Base-by-base conservation (phyloP, 2,888 invertebrate genomes). In the Calameuta idolon region DNA sequence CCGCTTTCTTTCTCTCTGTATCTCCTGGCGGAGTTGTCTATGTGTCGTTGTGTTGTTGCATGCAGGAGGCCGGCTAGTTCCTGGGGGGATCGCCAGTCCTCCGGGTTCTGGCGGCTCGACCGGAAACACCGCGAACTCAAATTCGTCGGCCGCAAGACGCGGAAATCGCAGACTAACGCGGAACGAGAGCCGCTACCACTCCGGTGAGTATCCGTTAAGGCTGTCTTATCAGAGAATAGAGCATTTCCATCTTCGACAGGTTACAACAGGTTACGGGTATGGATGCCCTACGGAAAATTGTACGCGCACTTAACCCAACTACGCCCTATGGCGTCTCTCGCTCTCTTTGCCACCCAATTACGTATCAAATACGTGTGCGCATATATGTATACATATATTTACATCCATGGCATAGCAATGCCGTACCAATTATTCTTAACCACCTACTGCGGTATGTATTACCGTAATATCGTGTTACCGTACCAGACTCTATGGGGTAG, bases 121-220 rank as follows among this genome's bases (percentile, higher is more conserved):
- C 85, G 90, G 89, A 85, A 90, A 85, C 82, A 83, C 85, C 81
- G 83, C 83, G 76, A 87, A 89, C 85, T 87, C 89, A 80, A 89
- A 89, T 79, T 90, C 90, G 92, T 93, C 89, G 91, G 94, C 92
- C 91, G 94, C 94, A 92, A 95, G 96, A 88, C 93, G 97, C 91
- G 97, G 96, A 91, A 97, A 98, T 93, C 94, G 98, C 83, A 94
- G 98, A 87, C 95, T 98, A 88, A 98, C 98, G 85, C 94, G 98
- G 90, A 98, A 98, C 93, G 98, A 98, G 93, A 97, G 97, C 93
- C 95, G 98, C 90, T 98, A 98, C 93, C 98, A 98, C 93, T 98
- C 98, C 92, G 98, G 98, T 98, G 94, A 94, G 95, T 94, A 89
- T 84, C 23, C 34, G 71, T 76, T 55, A 37, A 83, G 55, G 55